phyloP scores from a whole-genome alignment of 1,140 invertebrate genomes.

The Euglossa dilemma region DNA sequence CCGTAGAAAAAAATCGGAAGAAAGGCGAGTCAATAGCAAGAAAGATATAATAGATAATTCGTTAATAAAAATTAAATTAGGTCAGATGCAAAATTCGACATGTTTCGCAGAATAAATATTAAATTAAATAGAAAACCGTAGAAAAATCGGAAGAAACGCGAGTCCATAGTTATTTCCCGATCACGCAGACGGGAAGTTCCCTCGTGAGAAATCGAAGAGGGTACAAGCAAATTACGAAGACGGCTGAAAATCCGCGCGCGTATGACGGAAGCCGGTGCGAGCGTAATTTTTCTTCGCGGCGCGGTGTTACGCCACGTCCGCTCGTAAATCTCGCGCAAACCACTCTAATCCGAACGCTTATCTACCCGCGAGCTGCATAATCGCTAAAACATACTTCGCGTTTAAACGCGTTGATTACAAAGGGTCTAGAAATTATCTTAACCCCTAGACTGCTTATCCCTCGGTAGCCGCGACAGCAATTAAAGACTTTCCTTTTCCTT shows the following conservation, averaged over 20 bases:
- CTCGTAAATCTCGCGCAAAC: background rate
- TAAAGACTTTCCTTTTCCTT: constrained; percentile 5
- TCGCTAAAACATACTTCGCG: background rate
- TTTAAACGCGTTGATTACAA: background rate
- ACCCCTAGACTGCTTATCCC: background rate
- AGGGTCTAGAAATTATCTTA: background rate
- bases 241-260: background rate
- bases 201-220: too few relatives aligned
- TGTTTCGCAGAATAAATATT: too few relatives aligned
- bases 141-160: too few relatives aligned
- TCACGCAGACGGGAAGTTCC: too few relatives aligned
- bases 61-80: too few relatives aligned
- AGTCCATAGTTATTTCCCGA: too few relatives aligned
- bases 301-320: background rate
- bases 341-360: constrained; percentile 16
- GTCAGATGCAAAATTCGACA: too few relatives aligned
- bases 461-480: background rate
- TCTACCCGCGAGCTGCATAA: constrained; percentile 5
- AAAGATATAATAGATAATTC: too few relatives aligned
- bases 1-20: too few relatives aligned
- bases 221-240: too few relatives aligned
- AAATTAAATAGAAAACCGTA: too few relatives aligned
- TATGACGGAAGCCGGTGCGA: background rate
- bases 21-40: too few relatives aligned
- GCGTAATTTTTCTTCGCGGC: background rate